phyloP scores from a whole-genome alignment of 2,888 invertebrate species.

The Carterocephalus palaemon region DNA sequence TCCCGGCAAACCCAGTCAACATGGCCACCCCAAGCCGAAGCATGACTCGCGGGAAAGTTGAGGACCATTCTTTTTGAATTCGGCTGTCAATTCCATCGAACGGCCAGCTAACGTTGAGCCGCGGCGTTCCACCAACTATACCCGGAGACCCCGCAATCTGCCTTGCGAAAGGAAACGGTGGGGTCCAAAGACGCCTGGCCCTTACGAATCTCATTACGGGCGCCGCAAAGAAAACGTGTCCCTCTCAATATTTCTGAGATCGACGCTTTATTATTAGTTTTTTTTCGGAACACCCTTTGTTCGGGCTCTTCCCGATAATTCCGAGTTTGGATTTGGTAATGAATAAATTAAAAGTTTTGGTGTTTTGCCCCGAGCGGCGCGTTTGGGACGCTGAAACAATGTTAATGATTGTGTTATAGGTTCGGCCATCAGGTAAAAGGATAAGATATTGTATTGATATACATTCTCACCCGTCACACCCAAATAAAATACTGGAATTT shows the following conservation, averaged over 20 bases:
- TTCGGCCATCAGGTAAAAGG: neutral
- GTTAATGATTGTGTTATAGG: no score
- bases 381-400: no score
- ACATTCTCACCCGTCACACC: no score
- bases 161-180: conserved; percentile 1
- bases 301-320: conserved; percentile 26
- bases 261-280: conserved; percentile 34
- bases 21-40: neutral
- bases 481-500: no score
- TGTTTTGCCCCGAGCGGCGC: conserved; percentile 1
- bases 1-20: neutral
- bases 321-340: conserved; percentile 29
- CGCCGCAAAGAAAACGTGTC: conserved; percentile 54
- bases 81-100: conserved; percentile 50
- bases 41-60: conserved; percentile 66
- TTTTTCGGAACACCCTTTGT: conserved; percentile 25
- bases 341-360: conserved; percentile 28
- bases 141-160: neutral
- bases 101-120: conserved; percentile 42
- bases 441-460: no score
- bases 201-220: conserved; percentile 46
- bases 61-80: conserved; percentile 52
- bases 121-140: neutral
- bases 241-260: conserved; percentile 47
- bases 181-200: conserved; percentile 38